phyloP scores from a whole-genome alignment of 2,797 vertebrate genomes.

The Peromyscus aztecus region DNA sequence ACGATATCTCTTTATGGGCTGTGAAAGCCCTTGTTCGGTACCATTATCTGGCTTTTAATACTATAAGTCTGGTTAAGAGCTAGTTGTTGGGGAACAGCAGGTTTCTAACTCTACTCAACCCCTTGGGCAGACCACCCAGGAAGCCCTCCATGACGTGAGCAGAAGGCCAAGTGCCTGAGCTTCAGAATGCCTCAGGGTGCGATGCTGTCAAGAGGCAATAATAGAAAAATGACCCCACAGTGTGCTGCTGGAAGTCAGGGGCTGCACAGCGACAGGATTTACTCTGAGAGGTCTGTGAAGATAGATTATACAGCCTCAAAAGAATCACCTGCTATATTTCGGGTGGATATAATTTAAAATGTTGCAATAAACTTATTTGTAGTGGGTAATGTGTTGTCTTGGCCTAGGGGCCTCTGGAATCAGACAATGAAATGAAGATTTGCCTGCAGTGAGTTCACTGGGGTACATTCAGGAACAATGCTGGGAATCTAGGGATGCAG shows the following conservation, averaged over 20 bases:
- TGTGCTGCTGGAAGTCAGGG: slow-evolving; percentile 17
- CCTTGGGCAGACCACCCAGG: slow-evolving; percentile 22
- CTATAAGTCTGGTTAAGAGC: slow-evolving; percentile 27
- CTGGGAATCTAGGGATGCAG: not conserved
- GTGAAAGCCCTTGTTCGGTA: not conserved
- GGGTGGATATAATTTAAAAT: slow-evolving; percentile 19
- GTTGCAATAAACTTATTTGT: not conserved
- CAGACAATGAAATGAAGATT: not conserved
- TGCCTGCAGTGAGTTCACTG: not conserved
- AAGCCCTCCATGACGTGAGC: slow-evolving; percentile 13
- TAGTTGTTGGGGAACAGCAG: slow-evolving; percentile 55
- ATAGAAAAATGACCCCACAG: slow-evolving; percentile 40
- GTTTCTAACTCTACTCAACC: slow-evolving; percentile 38
- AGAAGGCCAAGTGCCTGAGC: slow-evolving; percentile 72
- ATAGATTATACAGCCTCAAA: not conserved
- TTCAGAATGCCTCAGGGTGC: slow-evolving; percentile 54
- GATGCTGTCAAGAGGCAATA: slow-evolving; percentile 67
- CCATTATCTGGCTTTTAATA: slow-evolving; percentile 43
- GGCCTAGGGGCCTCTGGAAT: not conserved
- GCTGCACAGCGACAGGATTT: slow-evolving; percentile 42
- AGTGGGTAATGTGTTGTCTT: not conserved
- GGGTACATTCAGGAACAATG: not conserved
- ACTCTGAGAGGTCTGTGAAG: slow-evolving; percentile 1
- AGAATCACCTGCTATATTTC: not conserved
- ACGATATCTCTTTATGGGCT: not conserved